Conservation (phyloP, 2,797 vertebrate genomes). For the Pangasius krempfi region DNA sequence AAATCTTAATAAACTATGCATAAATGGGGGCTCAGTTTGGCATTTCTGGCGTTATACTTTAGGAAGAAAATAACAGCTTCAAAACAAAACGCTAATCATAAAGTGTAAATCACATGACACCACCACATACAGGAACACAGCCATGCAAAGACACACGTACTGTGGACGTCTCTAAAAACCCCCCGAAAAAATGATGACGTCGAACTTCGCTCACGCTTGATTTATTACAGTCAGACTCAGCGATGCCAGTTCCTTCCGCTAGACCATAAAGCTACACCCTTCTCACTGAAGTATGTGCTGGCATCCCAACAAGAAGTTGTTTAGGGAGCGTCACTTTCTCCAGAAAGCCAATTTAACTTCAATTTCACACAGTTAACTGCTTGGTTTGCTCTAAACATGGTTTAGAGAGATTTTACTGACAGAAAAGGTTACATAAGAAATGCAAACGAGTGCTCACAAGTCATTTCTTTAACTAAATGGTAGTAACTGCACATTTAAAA, state of each 20-base stretch:
- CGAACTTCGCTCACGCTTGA: background rate
- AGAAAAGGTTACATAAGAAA: background rate
- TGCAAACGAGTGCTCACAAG: background rate
- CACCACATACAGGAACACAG: background rate
- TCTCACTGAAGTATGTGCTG: background rate
- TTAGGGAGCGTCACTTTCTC: background rate
- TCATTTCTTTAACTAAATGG: background rate
- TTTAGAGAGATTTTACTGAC: background rate
- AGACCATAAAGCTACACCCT: background rate
- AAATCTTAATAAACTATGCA: background rate
- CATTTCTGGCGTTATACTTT: background rate
- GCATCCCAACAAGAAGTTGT: background rate
- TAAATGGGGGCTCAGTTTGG: background rate
- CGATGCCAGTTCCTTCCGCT: background rate
- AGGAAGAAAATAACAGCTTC: background rate
- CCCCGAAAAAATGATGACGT: background rate
- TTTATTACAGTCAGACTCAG: background rate
- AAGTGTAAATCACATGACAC: background rate
- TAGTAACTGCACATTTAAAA: background rate
- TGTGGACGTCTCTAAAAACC: background rate
- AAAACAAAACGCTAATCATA: background rate
- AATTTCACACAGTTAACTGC: background rate
- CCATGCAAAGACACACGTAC: background rate
- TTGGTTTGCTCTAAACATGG: background rate
- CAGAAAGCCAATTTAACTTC: background rate